phyloP scores from a whole-genome alignment of 2,888 invertebrate genomes.

The Chrysodeixis includens region DNA sequence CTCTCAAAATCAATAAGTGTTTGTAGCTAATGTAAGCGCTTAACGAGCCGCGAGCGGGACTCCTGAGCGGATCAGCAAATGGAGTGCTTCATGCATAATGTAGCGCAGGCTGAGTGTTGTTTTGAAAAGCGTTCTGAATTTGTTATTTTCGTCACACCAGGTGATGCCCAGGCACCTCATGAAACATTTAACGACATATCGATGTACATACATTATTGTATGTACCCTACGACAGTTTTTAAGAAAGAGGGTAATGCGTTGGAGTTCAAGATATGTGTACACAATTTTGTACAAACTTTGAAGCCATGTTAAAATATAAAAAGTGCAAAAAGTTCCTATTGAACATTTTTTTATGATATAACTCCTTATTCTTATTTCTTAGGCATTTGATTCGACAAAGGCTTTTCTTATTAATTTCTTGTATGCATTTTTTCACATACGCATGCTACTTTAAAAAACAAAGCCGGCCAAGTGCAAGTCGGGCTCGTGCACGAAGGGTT shows the following conservation, averaged over 20 bases:
- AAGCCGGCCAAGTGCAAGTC: no score
- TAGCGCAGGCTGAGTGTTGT: slow-evolving; percentile 87
- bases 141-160: slow-evolving; percentile 88
- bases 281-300: no score
- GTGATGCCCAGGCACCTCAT: slow-evolving; percentile 85
- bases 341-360: no score
- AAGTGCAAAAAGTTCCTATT: no score
- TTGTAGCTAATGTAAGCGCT: slow-evolving; percentile 88
- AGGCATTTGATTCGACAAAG: no score
- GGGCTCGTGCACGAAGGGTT: no score
- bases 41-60: slow-evolving; percentile 88
- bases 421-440: no score
- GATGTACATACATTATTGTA: slow-evolving; percentile 62
- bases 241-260: not conserved
- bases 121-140: slow-evolving; percentile 89
- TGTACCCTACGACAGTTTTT: slow-evolving; percentile 20
- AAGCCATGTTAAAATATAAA: no score
- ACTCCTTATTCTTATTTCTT: no score
- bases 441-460: no score
- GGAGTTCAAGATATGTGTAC: not conserved
- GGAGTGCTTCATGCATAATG: slow-evolving; percentile 90
- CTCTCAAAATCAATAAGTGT: slow-evolving; percentile 87
- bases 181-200: slow-evolving; percentile 86
- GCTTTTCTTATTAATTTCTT: no score
- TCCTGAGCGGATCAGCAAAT: slow-evolving; percentile 89